Evolutionary conservation across 1,140 invertebrate genomes (phyloP).

Genomic region (Macrosteles quadrilineatus): DNA sequence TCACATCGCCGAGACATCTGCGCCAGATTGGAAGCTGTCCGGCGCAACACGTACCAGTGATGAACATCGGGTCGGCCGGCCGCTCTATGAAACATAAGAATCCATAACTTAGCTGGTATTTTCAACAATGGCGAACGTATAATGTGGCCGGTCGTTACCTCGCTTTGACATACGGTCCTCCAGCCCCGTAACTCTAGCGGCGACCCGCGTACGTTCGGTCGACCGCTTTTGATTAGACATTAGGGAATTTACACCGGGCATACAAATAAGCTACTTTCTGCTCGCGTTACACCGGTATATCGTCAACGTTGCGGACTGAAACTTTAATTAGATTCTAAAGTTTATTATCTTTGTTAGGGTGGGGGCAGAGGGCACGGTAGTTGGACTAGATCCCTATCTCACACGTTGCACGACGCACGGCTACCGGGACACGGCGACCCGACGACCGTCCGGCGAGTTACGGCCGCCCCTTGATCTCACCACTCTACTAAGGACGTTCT

Average conservation of each 20-base stretch:
- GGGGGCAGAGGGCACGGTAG: slow-evolving; percentile 23
- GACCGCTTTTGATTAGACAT: slow-evolving; percentile 19
- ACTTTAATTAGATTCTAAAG: slow-evolving; percentile 17
- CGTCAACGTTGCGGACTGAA: slow-evolving; percentile 9
- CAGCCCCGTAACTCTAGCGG: neutral
- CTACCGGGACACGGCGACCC: neutral
- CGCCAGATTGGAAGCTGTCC: neutral
- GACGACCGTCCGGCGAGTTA: neutral
- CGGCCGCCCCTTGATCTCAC: slow-evolving; percentile 4
- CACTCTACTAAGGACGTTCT: too few relatives aligned
- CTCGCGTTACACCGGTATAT: slow-evolving; percentile 9
- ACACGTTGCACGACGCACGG: neutral
- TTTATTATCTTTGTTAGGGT: slow-evolving; percentile 17
- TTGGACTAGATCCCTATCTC: neutral
- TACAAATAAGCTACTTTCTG: slow-evolving; percentile 26
- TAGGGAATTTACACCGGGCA: slow-evolving; percentile 9
- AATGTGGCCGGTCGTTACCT: slow-evolving; percentile 8
- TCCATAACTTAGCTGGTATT: slow-evolving; percentile 24
- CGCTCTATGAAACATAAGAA: slow-evolving; percentile 26
- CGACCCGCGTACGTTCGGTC: slow-evolving; percentile 5
- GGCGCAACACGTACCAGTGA: neutral
- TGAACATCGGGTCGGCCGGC: neutral
- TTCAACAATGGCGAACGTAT: slow-evolving; percentile 9
- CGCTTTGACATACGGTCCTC: slow-evolving; percentile 8
- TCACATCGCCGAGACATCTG: slow-evolving; percentile 6